Evolutionary conservation across 2,797 vertebrate species (phyloP).

Genomic region (Heterohyrax brucei): DNA sequence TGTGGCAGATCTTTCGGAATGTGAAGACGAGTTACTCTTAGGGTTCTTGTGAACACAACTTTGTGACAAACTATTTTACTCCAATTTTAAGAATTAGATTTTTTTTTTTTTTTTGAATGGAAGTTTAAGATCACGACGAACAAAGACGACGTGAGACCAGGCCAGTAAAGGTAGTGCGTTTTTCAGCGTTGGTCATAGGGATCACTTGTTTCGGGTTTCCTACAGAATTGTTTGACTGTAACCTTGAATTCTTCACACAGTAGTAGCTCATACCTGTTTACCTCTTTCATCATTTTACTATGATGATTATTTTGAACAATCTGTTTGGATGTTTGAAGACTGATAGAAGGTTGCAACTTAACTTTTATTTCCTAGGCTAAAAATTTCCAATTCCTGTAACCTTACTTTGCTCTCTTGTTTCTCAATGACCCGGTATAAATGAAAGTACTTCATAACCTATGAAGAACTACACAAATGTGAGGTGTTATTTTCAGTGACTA

Average conservation of each 20-base stretch:
- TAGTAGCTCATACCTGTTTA: background rate
- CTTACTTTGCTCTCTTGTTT: slow-evolving; percentile 38
- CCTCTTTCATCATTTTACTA: background rate
- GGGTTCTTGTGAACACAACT: background rate
- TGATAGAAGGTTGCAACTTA: background rate
- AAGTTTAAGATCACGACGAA: background rate
- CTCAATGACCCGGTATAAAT: background rate
- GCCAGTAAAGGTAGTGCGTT: background rate
- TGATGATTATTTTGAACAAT: slow-evolving; percentile 32
- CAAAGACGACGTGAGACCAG: background rate
- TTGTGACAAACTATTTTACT: slow-evolving; percentile 1
- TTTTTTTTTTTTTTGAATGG: slow-evolving; percentile 53
- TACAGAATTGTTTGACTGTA: background rate
- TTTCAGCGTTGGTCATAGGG: background rate
- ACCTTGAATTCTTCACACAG: background rate
- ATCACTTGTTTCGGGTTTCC: background rate
- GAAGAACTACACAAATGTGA: background rate
- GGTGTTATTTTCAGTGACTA: background rate
- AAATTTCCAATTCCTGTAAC: background rate
- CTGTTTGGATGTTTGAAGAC: background rate
- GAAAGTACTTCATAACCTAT: background rate
- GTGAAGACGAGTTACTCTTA: background rate
- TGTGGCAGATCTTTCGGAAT: background rate
- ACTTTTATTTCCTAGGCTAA: background rate
- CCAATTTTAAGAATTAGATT: slow-evolving; percentile 31